Evolutionary conservation across 2,113 vertebrate species (phyloP).

Genomic region (Vicugna pacos): DNA sequence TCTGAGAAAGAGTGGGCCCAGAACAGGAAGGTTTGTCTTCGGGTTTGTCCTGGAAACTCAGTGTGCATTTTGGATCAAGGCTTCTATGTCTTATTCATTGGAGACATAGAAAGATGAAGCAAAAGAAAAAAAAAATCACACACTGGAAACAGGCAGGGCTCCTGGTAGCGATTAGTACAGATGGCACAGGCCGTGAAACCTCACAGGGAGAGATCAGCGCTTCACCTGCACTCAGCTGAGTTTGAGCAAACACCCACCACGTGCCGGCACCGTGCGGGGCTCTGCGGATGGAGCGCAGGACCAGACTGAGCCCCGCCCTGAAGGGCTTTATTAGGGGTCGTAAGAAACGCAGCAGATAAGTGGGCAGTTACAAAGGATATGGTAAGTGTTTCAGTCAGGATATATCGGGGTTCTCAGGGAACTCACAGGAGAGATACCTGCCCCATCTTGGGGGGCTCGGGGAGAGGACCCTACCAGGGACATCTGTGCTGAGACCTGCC

Average conservation of each 20-base stretch:
- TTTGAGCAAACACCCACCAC: rapidly evolving
- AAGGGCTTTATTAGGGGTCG: not conserved
- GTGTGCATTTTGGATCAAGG: not conserved
- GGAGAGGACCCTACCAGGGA: not conserved
- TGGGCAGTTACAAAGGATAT: not conserved
- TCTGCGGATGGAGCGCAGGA: rapidly evolving
- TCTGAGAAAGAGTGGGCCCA: not conserved
- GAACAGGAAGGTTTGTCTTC: not conserved
- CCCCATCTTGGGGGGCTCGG: too few species aligned
- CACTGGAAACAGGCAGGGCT: not conserved
- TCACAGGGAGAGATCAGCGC: rapidly evolving
- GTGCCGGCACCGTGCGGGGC: rapidly evolving
- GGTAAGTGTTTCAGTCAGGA: rapidly evolving
- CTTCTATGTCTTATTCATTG: not conserved
- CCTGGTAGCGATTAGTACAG: not conserved
- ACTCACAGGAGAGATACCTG: not conserved
- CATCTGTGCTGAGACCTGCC: not conserved
- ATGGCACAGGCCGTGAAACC: not conserved
- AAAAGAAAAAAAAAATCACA: not conserved
- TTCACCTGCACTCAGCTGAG: too few species aligned
- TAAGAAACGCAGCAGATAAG: not conserved
- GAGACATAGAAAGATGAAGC: not conserved
- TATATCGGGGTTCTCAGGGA: not conserved
- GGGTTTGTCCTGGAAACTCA: not conserved
- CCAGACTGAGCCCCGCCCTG: not conserved